phyloP scores from a whole-genome alignment of 1,140 invertebrate genomes.

The Solen grandis region DNA sequence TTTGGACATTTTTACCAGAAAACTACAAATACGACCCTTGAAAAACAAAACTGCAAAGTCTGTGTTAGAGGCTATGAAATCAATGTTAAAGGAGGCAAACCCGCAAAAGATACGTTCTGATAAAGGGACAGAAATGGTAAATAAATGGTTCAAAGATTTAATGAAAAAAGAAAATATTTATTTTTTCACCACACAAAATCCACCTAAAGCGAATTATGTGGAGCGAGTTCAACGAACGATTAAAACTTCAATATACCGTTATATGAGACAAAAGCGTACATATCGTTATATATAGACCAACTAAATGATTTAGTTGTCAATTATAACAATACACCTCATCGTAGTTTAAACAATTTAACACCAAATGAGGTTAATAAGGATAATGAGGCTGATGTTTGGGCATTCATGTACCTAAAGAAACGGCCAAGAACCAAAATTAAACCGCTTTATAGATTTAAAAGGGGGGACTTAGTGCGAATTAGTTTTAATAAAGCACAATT shows the following conservation, averaged over 20 bases:
- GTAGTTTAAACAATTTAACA: neutral
- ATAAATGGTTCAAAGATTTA: neutral
- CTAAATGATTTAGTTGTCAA: too few relatives aligned
- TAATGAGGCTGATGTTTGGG: neutral
- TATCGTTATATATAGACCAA: too few relatives aligned
- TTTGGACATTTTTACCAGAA: constrained; percentile 10
- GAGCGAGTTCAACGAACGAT: neutral
- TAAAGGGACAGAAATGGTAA: neutral
- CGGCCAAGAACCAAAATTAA: neutral
- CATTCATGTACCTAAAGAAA: neutral
- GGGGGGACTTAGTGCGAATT: neutral
- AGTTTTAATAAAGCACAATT: neutral
- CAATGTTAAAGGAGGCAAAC: neutral
- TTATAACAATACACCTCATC: too few relatives aligned
- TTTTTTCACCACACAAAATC: neutral
- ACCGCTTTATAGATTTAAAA: neutral
- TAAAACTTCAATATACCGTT: too few relatives aligned
- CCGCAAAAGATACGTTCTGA: neutral
- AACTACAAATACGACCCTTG: neutral
- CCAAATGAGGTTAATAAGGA: neutral
- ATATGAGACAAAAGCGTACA: too few relatives aligned
- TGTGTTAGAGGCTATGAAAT: constrained; percentile 6
- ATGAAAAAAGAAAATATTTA: neutral
- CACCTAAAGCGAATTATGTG: neutral
- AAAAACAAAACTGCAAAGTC: constrained; percentile 1